A percentile compares a stretch with the other conserved stretches of the same genome.
phyloP scores from a whole-genome alignment of 2,113 vertebrate genomes.

The Furnarius figulus region DNA sequence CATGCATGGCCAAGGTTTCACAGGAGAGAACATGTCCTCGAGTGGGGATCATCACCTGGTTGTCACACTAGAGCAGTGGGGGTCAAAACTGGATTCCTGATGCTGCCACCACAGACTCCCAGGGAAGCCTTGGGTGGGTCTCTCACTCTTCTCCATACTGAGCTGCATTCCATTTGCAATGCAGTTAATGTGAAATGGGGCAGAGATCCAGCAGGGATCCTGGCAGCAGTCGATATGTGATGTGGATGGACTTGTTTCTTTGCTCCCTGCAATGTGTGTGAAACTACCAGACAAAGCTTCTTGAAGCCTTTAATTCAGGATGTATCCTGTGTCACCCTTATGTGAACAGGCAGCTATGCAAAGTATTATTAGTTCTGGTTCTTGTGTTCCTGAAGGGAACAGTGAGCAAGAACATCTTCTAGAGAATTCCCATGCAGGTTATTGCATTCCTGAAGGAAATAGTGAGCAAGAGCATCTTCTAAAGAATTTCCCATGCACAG shows the following conservation, averaged over 20 bases:
- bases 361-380: neutral
- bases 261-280: neutral
- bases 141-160: fast-evolving
- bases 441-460: neutral
- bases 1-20: neutral
- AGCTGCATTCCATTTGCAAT: neutral
- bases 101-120: neutral
- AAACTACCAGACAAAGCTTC: neutral
- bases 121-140: neutral
- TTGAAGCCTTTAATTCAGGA: neutral
- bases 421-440: neutral
- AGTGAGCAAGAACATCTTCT: neutral
- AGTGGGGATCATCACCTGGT: neutral
- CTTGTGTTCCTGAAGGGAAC: neutral
- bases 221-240: fast-evolving
- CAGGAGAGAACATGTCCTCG: neutral
- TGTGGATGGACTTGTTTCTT: neutral
- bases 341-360: neutral
- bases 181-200: neutral
- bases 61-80: neutral
- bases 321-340: neutral
- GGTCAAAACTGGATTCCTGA: neutral
- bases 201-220: neutral
- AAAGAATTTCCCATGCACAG: neutral
- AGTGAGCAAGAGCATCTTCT: neutral